phyloP scores from a whole-genome alignment of 37 sponge, comb jelly and placozoan genomes.

The Hormiphora californensis region DNA sequence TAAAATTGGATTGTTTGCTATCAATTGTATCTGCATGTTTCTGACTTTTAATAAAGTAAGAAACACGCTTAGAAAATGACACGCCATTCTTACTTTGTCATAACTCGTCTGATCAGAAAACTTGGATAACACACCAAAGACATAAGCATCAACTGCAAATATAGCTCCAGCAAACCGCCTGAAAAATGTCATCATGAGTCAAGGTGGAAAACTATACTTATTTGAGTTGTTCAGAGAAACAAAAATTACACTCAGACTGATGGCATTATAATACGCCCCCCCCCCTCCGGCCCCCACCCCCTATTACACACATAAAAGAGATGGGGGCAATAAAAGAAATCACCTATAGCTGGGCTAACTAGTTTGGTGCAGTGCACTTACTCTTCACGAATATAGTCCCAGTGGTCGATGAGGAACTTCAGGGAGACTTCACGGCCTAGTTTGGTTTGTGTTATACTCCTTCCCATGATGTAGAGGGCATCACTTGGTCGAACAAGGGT shows the following conservation, averaged over 20 bases:
- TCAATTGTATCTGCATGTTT: not conserved
- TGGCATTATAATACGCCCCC: too few species aligned
- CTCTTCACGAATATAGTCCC: not conserved
- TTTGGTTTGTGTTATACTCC: conserved; percentile 14
- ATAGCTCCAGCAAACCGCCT: conserved; percentile 31
- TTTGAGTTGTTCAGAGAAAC: too few species aligned
- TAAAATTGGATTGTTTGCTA: not conserved
- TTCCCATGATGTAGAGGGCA: not conserved
- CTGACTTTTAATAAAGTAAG: not conserved
- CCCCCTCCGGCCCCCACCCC: too few species aligned
- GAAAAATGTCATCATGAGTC: not conserved
- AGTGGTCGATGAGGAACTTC: not conserved
- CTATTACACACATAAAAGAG: too few species aligned
- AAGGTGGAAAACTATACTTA: too few species aligned
- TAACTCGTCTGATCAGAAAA: too few species aligned
- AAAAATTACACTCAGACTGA: too few species aligned
- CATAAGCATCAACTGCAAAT: conserved; percentile 15
- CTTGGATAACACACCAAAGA: not conserved
- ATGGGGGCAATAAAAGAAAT: too few species aligned
- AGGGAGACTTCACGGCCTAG: not conserved
- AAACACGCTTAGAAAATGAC: too few species aligned
- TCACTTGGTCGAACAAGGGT: not conserved
- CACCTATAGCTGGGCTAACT: not conserved
- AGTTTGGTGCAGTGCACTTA: not conserved
- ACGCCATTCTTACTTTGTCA: too few species aligned